A percentile compares a stretch with the other conserved stretches of the same genome.
Evolutionary conservation across 2,888 invertebrate species (phyloP).

Genomic region (Lymantria dispar): DNA sequence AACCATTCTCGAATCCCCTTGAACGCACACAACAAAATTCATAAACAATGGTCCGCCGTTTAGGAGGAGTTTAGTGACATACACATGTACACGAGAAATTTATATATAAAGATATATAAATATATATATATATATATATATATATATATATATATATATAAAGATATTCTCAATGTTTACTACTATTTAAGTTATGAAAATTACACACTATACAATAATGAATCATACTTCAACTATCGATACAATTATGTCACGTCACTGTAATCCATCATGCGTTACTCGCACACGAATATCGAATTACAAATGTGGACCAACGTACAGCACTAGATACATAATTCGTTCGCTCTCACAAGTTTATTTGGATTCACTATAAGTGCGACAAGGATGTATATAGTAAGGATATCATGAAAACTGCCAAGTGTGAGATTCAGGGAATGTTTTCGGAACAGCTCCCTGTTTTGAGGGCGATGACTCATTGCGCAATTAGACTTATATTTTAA

Average conservation of each 20-base stretch:
- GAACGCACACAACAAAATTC: no score
- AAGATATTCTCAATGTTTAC: no score
- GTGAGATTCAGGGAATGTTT: conserved; percentile 50
- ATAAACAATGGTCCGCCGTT: no score
- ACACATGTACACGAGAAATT: no score
- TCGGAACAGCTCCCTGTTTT: conserved; percentile 18
- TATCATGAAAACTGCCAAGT: conserved; percentile 67
- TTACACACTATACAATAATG: conserved; percentile 12
- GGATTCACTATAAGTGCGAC: conserved; percentile 14
- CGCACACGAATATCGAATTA: conserved; percentile 69
- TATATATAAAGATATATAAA: no score
- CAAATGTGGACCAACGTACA: conserved; percentile 51
- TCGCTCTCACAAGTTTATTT: conserved; percentile 28
- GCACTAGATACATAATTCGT: conserved; percentile 33
- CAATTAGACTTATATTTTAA: background rate
- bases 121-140: no score
- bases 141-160: no score
- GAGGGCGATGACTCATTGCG: conserved; percentile 19
- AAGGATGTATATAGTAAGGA: conserved; percentile 50
- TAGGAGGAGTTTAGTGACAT: no score
- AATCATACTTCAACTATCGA: conserved; percentile 24
- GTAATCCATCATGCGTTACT: conserved; percentile 41
- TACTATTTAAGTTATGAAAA: background rate
- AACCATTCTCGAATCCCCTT: no score
- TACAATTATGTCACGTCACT: conserved; percentile 39